Evolutionary conservation across 2,797 vertebrate genomes (phyloP).

Genomic region (Mionectes olivaceus): DNA sequence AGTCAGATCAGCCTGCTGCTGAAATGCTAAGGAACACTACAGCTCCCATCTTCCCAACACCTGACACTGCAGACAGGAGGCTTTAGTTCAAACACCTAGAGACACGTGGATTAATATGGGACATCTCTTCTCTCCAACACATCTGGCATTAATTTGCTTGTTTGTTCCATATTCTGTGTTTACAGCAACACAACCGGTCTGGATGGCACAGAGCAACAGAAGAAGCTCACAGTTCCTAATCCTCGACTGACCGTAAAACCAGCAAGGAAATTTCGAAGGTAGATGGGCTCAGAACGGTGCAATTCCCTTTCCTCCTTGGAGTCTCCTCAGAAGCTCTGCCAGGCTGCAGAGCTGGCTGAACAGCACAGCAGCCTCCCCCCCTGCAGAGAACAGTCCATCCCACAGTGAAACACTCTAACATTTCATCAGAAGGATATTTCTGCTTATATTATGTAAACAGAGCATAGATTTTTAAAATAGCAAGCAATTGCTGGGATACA

Average conservation of each 20-base stretch:
- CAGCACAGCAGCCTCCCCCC: not conserved
- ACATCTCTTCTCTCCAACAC: not conserved
- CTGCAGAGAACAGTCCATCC: not conserved
- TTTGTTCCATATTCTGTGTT: not conserved
- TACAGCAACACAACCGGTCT: not conserved
- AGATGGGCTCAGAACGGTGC: not conserved
- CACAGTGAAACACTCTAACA: not conserved
- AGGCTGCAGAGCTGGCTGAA: not conserved
- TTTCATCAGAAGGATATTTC: not conserved
- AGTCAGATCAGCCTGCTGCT: not conserved
- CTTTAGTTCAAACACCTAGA: not conserved
- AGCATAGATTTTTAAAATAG: not conserved
- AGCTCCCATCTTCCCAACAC: accelerated
- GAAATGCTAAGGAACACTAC: not conserved
- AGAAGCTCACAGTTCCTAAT: not conserved
- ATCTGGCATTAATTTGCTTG: not conserved
- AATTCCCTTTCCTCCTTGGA: not conserved
- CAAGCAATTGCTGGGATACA: not conserved
- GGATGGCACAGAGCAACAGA: not conserved
- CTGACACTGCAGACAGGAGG: not conserved
- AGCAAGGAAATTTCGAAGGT: not conserved
- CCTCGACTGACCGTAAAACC: not conserved
- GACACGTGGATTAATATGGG: accelerated
- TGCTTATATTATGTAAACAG: not conserved
- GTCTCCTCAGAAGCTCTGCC: not conserved